Conservation (phyloP, 2,888 invertebrate species). For the Lochmaea crataegi region DNA sequence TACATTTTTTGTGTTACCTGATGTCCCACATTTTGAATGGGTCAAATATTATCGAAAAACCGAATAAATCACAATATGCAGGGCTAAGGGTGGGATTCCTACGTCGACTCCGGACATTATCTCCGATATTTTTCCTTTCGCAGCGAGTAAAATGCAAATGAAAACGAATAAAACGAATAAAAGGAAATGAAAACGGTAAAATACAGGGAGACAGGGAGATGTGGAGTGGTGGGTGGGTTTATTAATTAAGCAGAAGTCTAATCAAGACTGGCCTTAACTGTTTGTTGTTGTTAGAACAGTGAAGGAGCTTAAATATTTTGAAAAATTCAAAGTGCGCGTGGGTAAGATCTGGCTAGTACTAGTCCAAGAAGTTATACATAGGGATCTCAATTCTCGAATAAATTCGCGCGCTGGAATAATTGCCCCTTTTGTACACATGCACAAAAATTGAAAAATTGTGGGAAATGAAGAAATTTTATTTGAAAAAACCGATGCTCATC, state of each 20-base stretch:
- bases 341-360: too few species aligned
- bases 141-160: conserved; percentile 58
- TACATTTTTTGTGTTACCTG: too few species aligned
- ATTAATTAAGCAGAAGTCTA: conserved; percentile 71
- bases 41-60: conserved; percentile 26
- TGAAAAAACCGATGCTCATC: not conserved
- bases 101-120: conserved; percentile 40
- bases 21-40: conserved; percentile 14
- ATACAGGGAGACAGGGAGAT: conserved; percentile 39
- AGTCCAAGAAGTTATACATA: too few species aligned
- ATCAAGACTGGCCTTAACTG: conserved; percentile 63
- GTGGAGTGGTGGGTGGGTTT: conserved; percentile 60
- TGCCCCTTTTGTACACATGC: too few species aligned
- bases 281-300: conserved; percentile 43
- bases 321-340: not conserved
- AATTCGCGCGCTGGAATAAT: too few species aligned
- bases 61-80: conserved; percentile 24
- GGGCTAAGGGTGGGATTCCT: not conserved
- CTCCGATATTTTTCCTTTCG: conserved; percentile 43
- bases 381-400: too few species aligned
- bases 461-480: not conserved
- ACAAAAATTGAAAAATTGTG: too few species aligned
- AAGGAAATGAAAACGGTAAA: conserved; percentile 58
- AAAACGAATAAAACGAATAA: conserved; percentile 58
- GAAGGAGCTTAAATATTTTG: conserved; percentile 26